Conservation (phyloP, 2,797 vertebrate genomes). For the Hydrolagus colliei region DNA sequence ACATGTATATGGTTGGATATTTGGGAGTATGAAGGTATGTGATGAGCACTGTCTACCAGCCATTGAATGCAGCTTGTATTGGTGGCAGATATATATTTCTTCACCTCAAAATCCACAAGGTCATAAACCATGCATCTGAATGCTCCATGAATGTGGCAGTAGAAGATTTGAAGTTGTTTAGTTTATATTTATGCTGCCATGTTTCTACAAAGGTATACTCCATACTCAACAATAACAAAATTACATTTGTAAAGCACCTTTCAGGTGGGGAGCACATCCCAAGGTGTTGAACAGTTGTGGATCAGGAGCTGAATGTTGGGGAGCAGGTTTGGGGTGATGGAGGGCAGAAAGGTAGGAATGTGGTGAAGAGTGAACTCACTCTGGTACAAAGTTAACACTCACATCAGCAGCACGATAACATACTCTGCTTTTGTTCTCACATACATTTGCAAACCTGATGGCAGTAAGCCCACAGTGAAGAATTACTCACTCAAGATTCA, state of each 20-base stretch:
- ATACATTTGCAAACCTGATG: background rate
- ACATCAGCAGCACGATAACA: background rate
- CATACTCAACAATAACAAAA: too few species aligned
- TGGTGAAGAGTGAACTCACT: background rate
- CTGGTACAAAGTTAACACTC: background rate
- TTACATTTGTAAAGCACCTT: too few species aligned
- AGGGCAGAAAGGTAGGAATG: too few species aligned
- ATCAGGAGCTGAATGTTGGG: too few species aligned
- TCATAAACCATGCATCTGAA: background rate
- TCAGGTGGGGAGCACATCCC: too few species aligned
- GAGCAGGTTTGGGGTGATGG: too few species aligned
- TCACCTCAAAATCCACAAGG: background rate
- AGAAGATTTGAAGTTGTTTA: background rate
- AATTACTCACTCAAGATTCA: background rate
- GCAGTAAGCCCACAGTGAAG: background rate
- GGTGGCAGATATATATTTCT: background rate
- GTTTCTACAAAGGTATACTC: background rate
- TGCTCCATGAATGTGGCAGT: background rate
- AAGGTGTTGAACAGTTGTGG: too few species aligned
- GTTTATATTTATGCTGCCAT: background rate
- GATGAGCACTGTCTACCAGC: too few species aligned
- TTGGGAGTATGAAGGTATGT: background rate
- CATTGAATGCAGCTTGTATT: background rate
- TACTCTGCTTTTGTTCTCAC: background rate
- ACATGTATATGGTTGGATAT: background rate